Evolutionary conservation across 2,797 vertebrate species (phyloP).

Genomic region (Glyptemys insculpta): DNA sequence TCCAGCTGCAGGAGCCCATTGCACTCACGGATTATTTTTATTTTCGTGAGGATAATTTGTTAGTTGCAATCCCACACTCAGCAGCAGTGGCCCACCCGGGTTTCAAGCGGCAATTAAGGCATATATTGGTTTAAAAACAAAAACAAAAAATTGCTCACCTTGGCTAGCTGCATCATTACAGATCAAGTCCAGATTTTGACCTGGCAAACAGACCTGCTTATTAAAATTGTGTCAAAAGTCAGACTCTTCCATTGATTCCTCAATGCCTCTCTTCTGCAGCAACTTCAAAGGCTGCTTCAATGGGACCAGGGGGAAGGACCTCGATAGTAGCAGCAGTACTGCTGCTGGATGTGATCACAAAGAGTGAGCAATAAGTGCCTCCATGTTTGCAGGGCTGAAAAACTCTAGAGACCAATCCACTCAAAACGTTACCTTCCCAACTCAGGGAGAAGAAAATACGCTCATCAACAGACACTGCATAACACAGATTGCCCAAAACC

Average conservation of each 20-base stretch:
- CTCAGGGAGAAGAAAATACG: background rate
- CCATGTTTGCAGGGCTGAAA: background rate
- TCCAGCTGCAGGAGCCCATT: background rate
- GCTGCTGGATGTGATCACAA: fast-evolving
- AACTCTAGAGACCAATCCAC: background rate
- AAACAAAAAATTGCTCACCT: background rate
- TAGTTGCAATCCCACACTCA: background rate
- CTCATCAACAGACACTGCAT: background rate
- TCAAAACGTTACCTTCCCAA: background rate
- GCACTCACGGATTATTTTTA: slow-evolving; percentile 28
- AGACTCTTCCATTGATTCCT: background rate
- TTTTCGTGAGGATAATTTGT: background rate
- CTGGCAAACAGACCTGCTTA: slow-evolving; percentile 2
- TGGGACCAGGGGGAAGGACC: background rate
- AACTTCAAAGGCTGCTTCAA: background rate
- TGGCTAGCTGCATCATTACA: background rate
- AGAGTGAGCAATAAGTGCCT: background rate
- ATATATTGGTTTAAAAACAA: background rate
- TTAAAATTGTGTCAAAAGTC: background rate
- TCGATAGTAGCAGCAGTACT: background rate
- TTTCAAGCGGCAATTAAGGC: background rate
- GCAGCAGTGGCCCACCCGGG: background rate
- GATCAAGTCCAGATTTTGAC: background rate
- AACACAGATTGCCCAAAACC: fast-evolving
- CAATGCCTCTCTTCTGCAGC: background rate